Base-by-base conservation (phyloP, 2,888 invertebrate species). In the Margaritifera margaritifera region DNA sequence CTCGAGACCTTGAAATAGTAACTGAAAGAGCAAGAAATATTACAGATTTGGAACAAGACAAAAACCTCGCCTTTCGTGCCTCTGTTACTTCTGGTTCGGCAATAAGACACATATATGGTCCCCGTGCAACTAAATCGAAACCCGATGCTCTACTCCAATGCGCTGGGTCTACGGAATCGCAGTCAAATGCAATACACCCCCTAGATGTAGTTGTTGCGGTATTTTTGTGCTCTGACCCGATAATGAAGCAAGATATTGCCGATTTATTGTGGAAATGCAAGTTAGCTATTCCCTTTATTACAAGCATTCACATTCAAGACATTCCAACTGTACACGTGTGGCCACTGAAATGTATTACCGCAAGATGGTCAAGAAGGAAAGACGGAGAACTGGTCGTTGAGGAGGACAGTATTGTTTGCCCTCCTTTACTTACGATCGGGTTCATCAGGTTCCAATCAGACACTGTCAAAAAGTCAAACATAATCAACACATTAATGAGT, bases 171-270 rank as follows among this genome's bases (percentile, higher is more conserved):
- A 15, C 42, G 2, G 42, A 42, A 42, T 42, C 42, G 11, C 42
- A 42, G 42, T 15, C 11, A 15, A 42, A 42, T 42, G 42, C 42
- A 42, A 42, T 68, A 24, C 68, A 68, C 53, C 68, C 68, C 1
- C 27, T 68, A 20, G 68, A 68, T 55, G 59, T 68, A 4, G 20
- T 52, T 31, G 58, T 53, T 4, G 68, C 64, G 15, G 62, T 68
- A 4, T 68, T 59, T 25, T 22, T 68, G 31, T 68, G 68, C 25
- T 68, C 64, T 63, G 68, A 68, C 51, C 63, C 63, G 22, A 54
- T 59, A 52, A 55, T 64, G 4, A 63, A 52, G 25, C 68, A 68
- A 53, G 68, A 68, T 55, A 31, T 68, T 54, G 55, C 59, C 4
- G n/a, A 31, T 50, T 25, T 58, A 4, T 22, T 68, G n/a, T 68